These are phyloP conservation scores for Campoplex capitator DNA, from an alignment of 2,888 invertebrate genomes.

Conservation along the genomic window DNA sequence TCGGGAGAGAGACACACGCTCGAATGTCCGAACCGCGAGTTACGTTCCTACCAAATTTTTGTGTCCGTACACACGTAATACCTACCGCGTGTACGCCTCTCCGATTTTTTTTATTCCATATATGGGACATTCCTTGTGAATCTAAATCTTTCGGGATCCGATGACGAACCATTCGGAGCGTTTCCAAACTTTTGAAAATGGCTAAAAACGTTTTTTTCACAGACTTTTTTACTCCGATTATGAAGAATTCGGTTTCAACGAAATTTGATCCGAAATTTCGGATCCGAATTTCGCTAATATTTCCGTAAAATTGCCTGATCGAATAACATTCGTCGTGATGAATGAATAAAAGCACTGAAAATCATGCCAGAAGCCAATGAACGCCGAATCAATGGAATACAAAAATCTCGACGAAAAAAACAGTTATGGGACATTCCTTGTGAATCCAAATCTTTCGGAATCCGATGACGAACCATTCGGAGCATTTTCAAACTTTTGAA, in stretches of 20 bases:
- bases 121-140: constrained; percentile 27
- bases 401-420: no score
- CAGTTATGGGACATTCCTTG: constrained; percentile 31
- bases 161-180: neutral
- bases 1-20: constrained; percentile 32
- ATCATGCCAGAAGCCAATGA: no score
- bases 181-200: no score
- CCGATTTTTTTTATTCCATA: neutral
- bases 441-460: neutral
- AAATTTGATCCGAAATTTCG: neutral
- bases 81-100: constrained; percentile 22
- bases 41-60: constrained; percentile 65
- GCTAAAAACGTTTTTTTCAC: no score
- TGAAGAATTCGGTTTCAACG: neutral
- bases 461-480: neutral
- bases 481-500: no score
- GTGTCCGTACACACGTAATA: constrained; percentile 58
- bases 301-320: no score
- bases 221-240: no score
- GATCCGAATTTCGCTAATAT: no score
- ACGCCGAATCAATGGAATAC: no score
- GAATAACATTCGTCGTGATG: no score
- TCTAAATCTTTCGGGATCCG: neutral
- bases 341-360: no score
- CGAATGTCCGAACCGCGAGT: constrained; percentile 57